Base-by-base conservation (phyloP, 2,888 invertebrate genomes). In the Dicyrtoma fusca region DNA sequence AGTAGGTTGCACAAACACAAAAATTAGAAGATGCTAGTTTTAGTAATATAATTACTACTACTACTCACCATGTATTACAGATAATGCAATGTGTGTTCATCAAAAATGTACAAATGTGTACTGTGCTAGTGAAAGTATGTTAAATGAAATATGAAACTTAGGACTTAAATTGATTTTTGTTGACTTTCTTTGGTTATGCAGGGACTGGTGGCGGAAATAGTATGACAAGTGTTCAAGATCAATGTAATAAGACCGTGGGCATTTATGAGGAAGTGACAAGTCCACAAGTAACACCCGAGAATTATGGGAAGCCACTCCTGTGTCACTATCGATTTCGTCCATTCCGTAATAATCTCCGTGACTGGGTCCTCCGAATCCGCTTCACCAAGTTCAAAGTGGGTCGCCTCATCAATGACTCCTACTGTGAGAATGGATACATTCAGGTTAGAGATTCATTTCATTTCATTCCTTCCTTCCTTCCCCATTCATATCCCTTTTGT, bases 331-430 rank as follows among this genome's bases (percentile, higher is more conserved):
- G 94, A 82, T 95, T 95, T 85, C 88, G 94, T 76, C 92, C 92
- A 19, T 91, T 94, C 81, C 88, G 94, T 76, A 93, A 94, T 3
- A 91, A 92, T 23, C 91, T 94, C 1, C 90, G 93, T 79, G 94
- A 95, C 84, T 94, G 94, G 91, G 94, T 95, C 77, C 86, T 95
- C 59, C 88, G 94, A 81, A 90, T 94, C 80, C 88, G 94, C 77
- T 94, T 95, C 86, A 94, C 94, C 86, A 94, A 94, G 84, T 94
- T 95, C 86, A 95, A 95, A 87, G 92, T 95, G 72, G 94, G 94
- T 19, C 89, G 89, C 13, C 85, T 95, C 81, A 87, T 92, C 80
- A 95, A 95, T 84, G 92, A 92, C 13, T 93, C 94, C 44, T 89
- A 92, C 66, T 95, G 95, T 82, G 90, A 92, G 80, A 92, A 92